phyloP scores from a whole-genome alignment of 2,797 vertebrate genomes.

The Poeciliopsis infans region DNA sequence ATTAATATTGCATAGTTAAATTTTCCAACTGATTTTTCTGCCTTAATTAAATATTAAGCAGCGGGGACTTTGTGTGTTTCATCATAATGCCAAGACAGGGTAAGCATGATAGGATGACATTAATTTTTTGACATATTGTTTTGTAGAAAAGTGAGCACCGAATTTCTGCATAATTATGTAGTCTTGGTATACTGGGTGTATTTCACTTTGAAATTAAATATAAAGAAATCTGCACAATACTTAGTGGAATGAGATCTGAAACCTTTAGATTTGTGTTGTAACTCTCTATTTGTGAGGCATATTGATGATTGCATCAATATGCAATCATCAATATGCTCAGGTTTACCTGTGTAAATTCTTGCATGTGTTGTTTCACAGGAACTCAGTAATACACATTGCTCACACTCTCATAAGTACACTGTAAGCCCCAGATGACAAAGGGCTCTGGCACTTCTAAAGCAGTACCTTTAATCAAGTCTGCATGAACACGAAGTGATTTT shows the following conservation, averaged over 20 bases:
- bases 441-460: slow-evolving; percentile 22
- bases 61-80: slow-evolving; percentile 74
- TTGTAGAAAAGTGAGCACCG: neutral
- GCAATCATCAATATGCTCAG: no score
- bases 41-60: slow-evolving; percentile 77
- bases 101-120: slow-evolving; percentile 73
- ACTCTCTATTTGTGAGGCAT: slow-evolving; percentile 11
- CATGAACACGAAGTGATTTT: neutral
- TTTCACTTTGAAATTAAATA: neutral
- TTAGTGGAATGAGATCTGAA: neutral
- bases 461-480: slow-evolving; percentile 13
- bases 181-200: neutral
- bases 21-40: slow-evolving; percentile 73
- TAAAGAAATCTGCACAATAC: neutral
- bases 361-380: slow-evolving; percentile 50
- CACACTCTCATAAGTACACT: slow-evolving; percentile 26
- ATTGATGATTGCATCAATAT: slow-evolving; percentile 18
- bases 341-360: slow-evolving; percentile 25
- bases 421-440: slow-evolving; percentile 14
- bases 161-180: neutral
- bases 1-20: slow-evolving; percentile 81
- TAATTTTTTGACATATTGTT: slow-evolving; percentile 38
- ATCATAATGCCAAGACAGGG: slow-evolving; percentile 61
- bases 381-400: slow-evolving; percentile 27
- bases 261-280: slow-evolving; percentile 4